These are phyloP conservation scores for Lapara coniferarum DNA, from an alignment of 2,888 invertebrate species.

Conservation along the genomic window DNA sequence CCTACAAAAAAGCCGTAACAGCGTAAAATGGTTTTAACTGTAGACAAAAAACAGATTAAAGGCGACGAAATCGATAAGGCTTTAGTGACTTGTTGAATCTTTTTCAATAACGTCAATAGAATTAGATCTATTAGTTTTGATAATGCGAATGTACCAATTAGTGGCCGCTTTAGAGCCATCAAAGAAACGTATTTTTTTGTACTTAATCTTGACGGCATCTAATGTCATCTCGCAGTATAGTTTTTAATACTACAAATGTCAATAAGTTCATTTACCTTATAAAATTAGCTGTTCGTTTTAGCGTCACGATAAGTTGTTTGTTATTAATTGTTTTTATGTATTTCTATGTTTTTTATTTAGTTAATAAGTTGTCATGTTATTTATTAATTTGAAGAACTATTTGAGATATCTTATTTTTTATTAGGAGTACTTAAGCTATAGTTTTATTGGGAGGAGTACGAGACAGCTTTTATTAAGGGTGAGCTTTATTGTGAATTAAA, in stretches of 20 bases:
- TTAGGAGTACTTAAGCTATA: too few species aligned
- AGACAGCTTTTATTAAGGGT: too few species aligned
- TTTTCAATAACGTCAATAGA: constrained; percentile 24
- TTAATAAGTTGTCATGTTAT: neutral
- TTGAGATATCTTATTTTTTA: neutral
- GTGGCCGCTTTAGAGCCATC: constrained; percentile 32
- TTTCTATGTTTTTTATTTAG: neutral
- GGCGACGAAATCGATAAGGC: neutral
- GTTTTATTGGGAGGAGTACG: too few species aligned
- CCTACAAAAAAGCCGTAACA: neutral
- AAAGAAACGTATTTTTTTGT: constrained; percentile 20
- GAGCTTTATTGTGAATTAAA: too few species aligned
- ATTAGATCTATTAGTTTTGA: constrained; percentile 35
- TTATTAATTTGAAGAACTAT: neutral
- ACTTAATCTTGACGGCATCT: neutral
- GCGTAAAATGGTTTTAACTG: neutral
- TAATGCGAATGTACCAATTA: constrained; percentile 36
- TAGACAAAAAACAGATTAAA: neutral
- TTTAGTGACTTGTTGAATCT: constrained; percentile 7
- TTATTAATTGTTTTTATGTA: neutral
- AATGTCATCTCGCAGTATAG: constrained; percentile 6
- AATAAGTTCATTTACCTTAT: constrained; percentile 9
- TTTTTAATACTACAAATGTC: constrained; percentile 10
- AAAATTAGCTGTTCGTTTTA: neutral
- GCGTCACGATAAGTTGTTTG: neutral